Evolutionary conservation across 2,888 invertebrate genomes (phyloP).

Genomic region (Aleiodes alternator): DNA sequence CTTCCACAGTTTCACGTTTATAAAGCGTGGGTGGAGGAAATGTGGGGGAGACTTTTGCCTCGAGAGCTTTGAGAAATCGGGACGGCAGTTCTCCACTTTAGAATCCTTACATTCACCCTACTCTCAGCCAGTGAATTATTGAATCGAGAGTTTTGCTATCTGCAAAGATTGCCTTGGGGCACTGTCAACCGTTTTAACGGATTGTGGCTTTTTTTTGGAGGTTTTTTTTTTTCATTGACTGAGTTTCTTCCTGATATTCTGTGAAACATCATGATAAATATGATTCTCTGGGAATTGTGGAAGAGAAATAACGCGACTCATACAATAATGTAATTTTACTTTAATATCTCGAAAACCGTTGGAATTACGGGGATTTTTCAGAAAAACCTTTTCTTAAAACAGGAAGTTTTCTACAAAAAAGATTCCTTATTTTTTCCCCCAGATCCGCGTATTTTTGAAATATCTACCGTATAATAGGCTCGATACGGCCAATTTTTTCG

Average conservation of each 20-base stretch:
- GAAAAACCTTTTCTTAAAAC: too few species aligned
- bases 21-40: constrained; percentile 36
- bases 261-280: neutral
- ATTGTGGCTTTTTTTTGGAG: neutral
- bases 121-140: constrained; percentile 41
- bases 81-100: constrained; percentile 37
- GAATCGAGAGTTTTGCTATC: constrained; percentile 39
- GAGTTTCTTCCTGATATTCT: neutral
- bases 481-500: too few species aligned
- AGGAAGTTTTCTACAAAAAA: too few species aligned
- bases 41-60: constrained; percentile 29
- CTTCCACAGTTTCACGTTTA: constrained; percentile 24
- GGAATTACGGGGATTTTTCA: too few species aligned
- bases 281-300: neutral
- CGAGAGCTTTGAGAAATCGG: constrained; percentile 42
- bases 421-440: too few species aligned
- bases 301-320: neutral
- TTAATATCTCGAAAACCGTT: too few species aligned
- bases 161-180: constrained; percentile 17
- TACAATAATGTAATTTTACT: too few species aligned
- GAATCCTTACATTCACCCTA: constrained; percentile 34
- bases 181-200: constrained; percentile 30
- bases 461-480: too few species aligned
- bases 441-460: too few species aligned
- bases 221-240: neutral